phyloP scores from a whole-genome alignment of 2,797 vertebrate genomes.

The Pelochelys cantorii region DNA sequence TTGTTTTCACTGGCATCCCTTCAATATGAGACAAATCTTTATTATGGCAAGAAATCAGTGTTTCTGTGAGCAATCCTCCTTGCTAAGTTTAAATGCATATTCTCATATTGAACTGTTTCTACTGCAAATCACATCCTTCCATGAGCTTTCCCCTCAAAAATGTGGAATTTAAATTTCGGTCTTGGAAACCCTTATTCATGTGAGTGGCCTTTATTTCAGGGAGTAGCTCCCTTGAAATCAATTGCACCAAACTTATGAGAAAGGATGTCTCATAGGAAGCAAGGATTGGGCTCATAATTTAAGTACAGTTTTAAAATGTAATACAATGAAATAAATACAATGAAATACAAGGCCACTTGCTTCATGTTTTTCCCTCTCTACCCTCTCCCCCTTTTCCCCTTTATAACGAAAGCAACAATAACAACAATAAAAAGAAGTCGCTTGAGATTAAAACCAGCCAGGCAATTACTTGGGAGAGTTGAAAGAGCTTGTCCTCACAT shows the following conservation, averaged over 20 bases:
- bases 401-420: conserved; percentile 39
- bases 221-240: not conserved
- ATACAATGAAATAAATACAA: conserved; percentile 36
- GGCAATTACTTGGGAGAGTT: conserved; percentile 59
- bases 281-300: not conserved
- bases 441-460: conserved; percentile 48
- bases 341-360: conserved; percentile 36
- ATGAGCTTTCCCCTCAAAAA: not conserved
- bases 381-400: conserved; percentile 8
- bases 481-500: conserved; percentile 11
- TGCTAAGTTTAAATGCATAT: not conserved
- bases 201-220: not conserved
- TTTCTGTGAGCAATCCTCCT: conserved; percentile 12
- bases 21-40: conserved; percentile 53
- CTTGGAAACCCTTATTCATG: not conserved
- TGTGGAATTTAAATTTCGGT: not conserved
- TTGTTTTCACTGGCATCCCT: conserved; percentile 21
- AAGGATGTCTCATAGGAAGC: not conserved
- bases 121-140: not conserved
- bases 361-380: conserved; percentile 55
- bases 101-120: not conserved
- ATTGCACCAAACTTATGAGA: not conserved
- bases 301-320: conserved; percentile 12
- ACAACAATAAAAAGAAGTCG: conserved; percentile 12
- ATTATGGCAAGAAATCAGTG: not conserved